Evolutionary conservation across 2,888 invertebrate species (phyloP).

Genomic region (Mesorhabditis belari): DNA sequence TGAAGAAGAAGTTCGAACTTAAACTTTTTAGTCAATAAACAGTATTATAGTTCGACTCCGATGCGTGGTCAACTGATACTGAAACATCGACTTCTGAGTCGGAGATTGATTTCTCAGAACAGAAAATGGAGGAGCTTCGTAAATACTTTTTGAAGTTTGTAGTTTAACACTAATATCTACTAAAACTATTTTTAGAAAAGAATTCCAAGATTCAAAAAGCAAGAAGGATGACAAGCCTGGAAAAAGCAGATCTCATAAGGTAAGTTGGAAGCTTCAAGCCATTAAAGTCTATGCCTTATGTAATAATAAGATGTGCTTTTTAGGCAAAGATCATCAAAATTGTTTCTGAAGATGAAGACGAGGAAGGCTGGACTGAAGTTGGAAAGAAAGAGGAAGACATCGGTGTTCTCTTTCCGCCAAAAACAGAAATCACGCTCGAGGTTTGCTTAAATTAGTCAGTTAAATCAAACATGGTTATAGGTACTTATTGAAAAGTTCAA

Average conservation of each 20-base stretch:
- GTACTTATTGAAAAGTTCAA: conserved; percentile 84
- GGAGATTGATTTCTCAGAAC: conserved; percentile 45
- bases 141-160: conserved; percentile 49
- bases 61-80: conserved; percentile 18
- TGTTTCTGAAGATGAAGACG: conserved; percentile 46
- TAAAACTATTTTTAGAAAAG: conserved; percentile 18
- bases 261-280: too few species aligned
- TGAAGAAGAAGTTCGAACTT: too few species aligned
- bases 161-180: background rate
- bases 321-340: background rate
- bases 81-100: conserved; percentile 30
- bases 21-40: too few species aligned
- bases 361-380: conserved; percentile 47
- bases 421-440: conserved; percentile 89
- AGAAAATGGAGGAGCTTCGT: conserved; percentile 51
- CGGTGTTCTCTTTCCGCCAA: conserved; percentile 85
- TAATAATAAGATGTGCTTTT: background rate
- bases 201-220: conserved; percentile 30
- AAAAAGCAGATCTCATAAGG: conserved; percentile 14
- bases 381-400: conserved; percentile 32
- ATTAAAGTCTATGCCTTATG: too few species aligned
- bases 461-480: conserved; percentile 3
- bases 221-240: conserved; percentile 37
- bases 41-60: background rate
- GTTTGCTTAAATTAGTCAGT: too few species aligned